Evolutionary conservation across 2,113 vertebrate species (phyloP).

Genomic region (Struthio camelus): DNA sequence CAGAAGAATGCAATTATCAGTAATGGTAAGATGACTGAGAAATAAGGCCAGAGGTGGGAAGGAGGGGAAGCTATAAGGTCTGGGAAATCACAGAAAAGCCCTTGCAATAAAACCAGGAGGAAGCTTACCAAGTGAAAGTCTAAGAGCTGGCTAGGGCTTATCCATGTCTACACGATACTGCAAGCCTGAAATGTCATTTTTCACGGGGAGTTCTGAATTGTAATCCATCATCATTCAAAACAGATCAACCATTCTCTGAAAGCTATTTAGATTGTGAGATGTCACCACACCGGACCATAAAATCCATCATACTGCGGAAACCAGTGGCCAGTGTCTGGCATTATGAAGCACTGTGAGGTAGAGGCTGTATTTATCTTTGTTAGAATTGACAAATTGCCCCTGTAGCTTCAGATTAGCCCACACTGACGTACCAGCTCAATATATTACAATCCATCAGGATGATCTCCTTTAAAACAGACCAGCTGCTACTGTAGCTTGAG

Average conservation of each 20-base stretch:
- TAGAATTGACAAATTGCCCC: conserved; percentile 61
- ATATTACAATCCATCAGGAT: conserved; percentile 52
- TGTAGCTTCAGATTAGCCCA: conserved; percentile 53
- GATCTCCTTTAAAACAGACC: conserved; percentile 47
- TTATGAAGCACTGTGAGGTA: conserved; percentile 52
- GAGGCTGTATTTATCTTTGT: conserved; percentile 72
- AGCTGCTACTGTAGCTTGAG: neutral
- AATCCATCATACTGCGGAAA: conserved; percentile 74
- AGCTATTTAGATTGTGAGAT: conserved; percentile 66
- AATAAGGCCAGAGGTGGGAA: neutral
- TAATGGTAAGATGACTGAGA: neutral
- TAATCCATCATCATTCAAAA: conserved; percentile 74
- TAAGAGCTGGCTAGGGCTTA: conserved; percentile 10
- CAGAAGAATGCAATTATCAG: neutral
- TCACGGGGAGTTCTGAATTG: conserved; percentile 42
- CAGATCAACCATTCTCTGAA: conserved; percentile 58
- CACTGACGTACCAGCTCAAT: neutral
- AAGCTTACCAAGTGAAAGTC: neutral
- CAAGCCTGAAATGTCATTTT: conserved; percentile 60
- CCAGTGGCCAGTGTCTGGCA: conserved; percentile 31
- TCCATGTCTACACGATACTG: conserved; percentile 12
- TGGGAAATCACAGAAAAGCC: neutral
- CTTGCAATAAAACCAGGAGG: neutral
- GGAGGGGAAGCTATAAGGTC: neutral
- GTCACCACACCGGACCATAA: conserved; percentile 68